Base-by-base conservation (phyloP, 2,113 vertebrate genomes). In the Atractosteus spatula region DNA sequence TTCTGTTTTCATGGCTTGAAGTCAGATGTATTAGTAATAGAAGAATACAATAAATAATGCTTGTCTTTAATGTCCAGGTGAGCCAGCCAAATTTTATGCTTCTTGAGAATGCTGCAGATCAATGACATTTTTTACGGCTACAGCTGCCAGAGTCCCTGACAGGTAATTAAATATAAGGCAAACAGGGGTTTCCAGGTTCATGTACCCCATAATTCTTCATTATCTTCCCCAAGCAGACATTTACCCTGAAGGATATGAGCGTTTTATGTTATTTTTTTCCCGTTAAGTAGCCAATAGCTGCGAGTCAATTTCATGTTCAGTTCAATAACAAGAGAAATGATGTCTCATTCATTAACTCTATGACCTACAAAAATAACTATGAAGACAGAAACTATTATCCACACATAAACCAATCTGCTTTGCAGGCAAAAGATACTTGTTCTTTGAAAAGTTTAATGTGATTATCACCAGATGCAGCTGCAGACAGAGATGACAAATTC, bases 181-280 rank as follows among this genome's bases (percentile, higher is more conserved):
- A 54, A 45, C 69, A 63, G 72, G 71, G 75, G 78, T 44, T 29
- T 75, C 44, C 62, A 71, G 78, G 73, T 77, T 87, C 76, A 74
- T 7, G 0, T 55, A n/a, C 69, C 51, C 80, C 72, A 76, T 87
- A 86, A 84, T 85, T 90, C 77, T 83, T 83, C 69, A 61, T 82
- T 92, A 83, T 87, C 79, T 85, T 74, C 71, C 62, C 64, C 75
- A 78, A 66, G 55, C 77, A 86, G 83, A 72, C 75, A 5, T 81
- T 86, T 84, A 56, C 75, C 69, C 70, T 74, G 80, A 11, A 62
- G 81, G 72, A 62, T 79, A 72, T 7, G 0, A 1, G 65, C 74
- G 70, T 72, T 84, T 82, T 78, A 77, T 77, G 71, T 4, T 71
- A 41, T 62, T 61, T 42, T 16, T 62, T 44, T 41, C 7, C 70